These are phyloP conservation scores for Trichacis sp. DNA, from an alignment of 2,888 invertebrate species.

Conservation along the genomic window DNA sequence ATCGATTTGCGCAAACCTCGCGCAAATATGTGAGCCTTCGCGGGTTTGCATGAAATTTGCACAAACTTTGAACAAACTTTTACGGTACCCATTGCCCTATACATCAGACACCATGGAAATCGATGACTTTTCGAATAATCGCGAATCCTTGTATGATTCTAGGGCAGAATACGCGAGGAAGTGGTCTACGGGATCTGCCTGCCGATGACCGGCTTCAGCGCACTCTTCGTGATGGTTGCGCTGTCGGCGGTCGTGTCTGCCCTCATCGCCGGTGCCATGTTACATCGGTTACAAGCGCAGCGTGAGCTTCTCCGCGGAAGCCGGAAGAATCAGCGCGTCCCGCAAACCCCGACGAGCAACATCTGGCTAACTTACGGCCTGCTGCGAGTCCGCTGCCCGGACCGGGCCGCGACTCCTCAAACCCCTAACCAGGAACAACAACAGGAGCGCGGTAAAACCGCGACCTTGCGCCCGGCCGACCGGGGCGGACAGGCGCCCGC, in stretches of 20 bases:
- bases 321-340: slow-evolving; percentile 54
- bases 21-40: too few species aligned
- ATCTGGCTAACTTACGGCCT: slow-evolving; percentile 63
- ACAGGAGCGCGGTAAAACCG: slow-evolving; percentile 40
- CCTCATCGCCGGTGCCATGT: slow-evolving; percentile 84
- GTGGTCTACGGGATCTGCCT: slow-evolving; percentile 92
- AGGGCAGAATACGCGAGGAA: slow-evolving; percentile 88
- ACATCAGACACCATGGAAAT: too few species aligned
- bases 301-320: slow-evolving; percentile 73
- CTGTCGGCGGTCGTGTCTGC: slow-evolving; percentile 90
- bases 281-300: slow-evolving; percentile 83
- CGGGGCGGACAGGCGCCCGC: slow-evolving; percentile 50
- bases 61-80: too few species aligned
- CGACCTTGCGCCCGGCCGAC: slow-evolving; percentile 48
- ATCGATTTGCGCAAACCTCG: too few species aligned
- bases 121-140: too few species aligned
- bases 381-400: slow-evolving; percentile 59
- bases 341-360: slow-evolving; percentile 51
- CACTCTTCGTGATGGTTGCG: slow-evolving; percentile 83
- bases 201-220: slow-evolving; percentile 90
- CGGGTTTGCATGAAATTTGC: too few species aligned
- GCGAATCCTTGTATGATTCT: too few species aligned
- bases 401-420: slow-evolving; percentile 41
- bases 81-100: too few species aligned
- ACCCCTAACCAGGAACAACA: slow-evolving; percentile 46